Percentiles rank a stretch among this genome's conserved stretches.
These are phyloP conservation scores for Cerastis rubricosa DNA, from an alignment of 2,888 invertebrate species.

Conservation along the genomic window DNA sequence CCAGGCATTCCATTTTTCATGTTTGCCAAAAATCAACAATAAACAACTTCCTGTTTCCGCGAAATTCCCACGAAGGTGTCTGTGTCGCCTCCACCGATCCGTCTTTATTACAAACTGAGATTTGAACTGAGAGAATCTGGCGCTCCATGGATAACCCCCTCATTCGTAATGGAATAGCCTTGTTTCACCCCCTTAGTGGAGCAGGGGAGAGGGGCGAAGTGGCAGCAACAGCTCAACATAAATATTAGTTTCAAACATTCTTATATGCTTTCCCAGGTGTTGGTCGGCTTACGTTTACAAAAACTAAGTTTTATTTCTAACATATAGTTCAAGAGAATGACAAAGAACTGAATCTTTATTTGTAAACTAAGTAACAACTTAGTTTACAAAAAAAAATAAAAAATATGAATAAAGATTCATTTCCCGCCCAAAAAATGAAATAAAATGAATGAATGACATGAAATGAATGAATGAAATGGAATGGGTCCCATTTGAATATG, in stretches of 20 bases:
- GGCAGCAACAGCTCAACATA: constrained; percentile 14
- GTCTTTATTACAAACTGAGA: constrained; percentile 48
- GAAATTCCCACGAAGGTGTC: background rate
- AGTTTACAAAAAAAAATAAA: too few species aligned
- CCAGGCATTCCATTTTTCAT: background rate
- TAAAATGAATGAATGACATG: too few species aligned
- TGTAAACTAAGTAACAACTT: too few species aligned
- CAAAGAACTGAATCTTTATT: background rate
- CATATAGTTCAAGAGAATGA: background rate
- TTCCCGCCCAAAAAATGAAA: too few species aligned
- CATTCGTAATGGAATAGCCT: constrained; percentile 56
- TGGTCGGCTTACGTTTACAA: background rate
- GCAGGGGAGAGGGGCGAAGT: background rate
- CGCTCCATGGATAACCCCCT: constrained; percentile 34
- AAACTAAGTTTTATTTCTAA: background rate
- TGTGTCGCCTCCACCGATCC: constrained; percentile 25
- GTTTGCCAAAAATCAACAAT: background rate
- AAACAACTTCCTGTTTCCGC: too few species aligned
- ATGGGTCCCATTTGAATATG: too few species aligned
- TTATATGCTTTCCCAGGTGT: constrained; percentile 14
- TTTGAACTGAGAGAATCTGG: constrained; percentile 34
- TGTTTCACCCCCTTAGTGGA: constrained; percentile 31
- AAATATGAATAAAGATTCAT: too few species aligned
- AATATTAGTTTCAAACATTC: constrained; percentile 47
- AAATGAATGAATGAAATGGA: too few species aligned